phyloP scores from a whole-genome alignment of 2,113 vertebrate species.

The Halichoeres trimaculatus region DNA sequence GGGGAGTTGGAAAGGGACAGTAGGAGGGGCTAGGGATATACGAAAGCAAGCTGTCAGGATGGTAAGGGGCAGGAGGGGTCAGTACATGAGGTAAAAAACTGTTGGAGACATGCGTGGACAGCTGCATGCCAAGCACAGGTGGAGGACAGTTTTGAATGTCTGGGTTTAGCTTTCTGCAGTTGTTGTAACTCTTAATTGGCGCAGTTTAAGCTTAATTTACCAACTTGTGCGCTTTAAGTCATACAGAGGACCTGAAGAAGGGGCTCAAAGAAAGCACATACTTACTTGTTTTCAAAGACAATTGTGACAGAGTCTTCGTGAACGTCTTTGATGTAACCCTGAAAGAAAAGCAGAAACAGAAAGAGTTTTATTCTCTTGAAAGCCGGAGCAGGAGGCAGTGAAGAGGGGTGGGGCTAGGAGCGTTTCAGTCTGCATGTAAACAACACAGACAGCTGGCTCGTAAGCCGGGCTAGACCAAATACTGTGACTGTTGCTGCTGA shows the following conservation, averaged over 20 bases:
- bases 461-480: slow-evolving; percentile 9
- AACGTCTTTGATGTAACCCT: slow-evolving; percentile 94
- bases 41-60: slow-evolving; percentile 43
- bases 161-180: slow-evolving; percentile 7
- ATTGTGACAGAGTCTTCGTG: slow-evolving; percentile 94
- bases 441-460: slow-evolving; percentile 26
- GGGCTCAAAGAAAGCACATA: slow-evolving; percentile 5
- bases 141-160: slow-evolving; percentile 45
- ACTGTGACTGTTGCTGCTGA: slow-evolving; percentile 25
- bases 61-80: slow-evolving; percentile 16
- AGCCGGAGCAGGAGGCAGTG: not conserved
- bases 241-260: not conserved
- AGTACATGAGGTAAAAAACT: slow-evolving; percentile 37
- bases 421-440: slow-evolving; percentile 42
- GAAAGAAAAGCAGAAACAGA: slow-evolving; percentile 51
- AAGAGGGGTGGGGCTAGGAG: not conserved
- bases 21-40: slow-evolving; percentile 36
- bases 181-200: slow-evolving; percentile 15
- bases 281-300: slow-evolving; percentile 97
- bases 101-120: slow-evolving; percentile 68
- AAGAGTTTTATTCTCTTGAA: slow-evolving; percentile 18
- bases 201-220: not conserved
- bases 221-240: not conserved
- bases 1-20: slow-evolving; percentile 29
- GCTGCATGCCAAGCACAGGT: slow-evolving; percentile 70